Percentiles rank a stretch among this genome's conserved stretches.
Evolutionary conservation across 2,888 invertebrate species (phyloP).

Genomic region (Hartigia nigra): DNA sequence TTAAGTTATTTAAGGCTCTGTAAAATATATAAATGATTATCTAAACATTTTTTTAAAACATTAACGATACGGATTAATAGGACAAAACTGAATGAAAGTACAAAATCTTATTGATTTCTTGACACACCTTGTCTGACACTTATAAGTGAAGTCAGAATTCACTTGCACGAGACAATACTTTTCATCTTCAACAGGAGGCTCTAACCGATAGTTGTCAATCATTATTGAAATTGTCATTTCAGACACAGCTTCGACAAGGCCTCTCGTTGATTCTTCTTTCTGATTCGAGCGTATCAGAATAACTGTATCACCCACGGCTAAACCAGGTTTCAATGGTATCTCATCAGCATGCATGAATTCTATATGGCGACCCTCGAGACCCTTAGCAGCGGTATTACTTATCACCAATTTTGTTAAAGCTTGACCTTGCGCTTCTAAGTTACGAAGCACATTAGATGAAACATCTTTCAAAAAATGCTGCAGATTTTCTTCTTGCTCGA

Average conservation of each 20-base stretch:
- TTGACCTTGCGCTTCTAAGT: conserved; percentile 39
- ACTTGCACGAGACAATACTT: conserved; percentile 40
- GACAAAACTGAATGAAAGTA: not conserved
- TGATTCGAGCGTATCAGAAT: conserved; percentile 37
- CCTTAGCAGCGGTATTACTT: conserved; percentile 34
- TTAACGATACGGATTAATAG: not conserved
- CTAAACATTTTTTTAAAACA: not conserved
- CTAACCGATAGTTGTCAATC: conserved; percentile 30
- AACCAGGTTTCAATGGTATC: conserved; percentile 36
- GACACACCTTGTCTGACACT: conserved; percentile 37
- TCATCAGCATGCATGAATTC: conserved; percentile 37
- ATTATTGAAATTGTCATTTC: conserved; percentile 37
- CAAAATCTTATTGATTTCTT: not conserved
- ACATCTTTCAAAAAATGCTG: conserved; percentile 37
- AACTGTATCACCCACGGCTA: conserved; percentile 42
- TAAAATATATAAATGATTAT: conserved; percentile 21
- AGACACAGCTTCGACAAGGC: conserved; percentile 34
- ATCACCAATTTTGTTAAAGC: conserved; percentile 38
- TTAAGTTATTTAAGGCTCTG: conserved; percentile 40
- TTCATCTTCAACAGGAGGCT: conserved; percentile 40
- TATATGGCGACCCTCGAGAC: conserved; percentile 37
- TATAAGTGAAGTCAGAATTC: conserved; percentile 47
- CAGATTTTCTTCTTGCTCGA: conserved; percentile 44
- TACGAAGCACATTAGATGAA: conserved; percentile 34
- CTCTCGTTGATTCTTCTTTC: conserved; percentile 32